These are phyloP conservation scores for Zaprionus nigranus DNA, from an alignment of 1,140 invertebrate genomes.

Conservation along the genomic window DNA sequence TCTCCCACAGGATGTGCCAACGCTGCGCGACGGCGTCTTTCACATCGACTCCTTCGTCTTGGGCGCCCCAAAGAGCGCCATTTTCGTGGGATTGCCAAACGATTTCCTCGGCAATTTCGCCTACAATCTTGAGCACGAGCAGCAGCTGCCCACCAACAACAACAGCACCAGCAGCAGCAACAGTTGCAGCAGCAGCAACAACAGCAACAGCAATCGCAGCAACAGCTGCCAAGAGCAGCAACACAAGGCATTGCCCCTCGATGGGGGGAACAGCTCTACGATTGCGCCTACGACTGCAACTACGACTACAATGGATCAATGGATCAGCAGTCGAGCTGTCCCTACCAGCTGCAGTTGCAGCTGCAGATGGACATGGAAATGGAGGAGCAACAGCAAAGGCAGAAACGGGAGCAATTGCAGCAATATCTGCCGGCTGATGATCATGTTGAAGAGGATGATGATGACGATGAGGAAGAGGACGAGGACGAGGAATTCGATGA, in stretches of 20 bases:
- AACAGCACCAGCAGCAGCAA: constrained; percentile 1
- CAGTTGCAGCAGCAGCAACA: constrained; percentile 15
- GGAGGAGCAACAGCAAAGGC: constrained; percentile 1
- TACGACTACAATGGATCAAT: constrained; percentile 44
- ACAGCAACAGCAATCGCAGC: constrained; percentile 3
- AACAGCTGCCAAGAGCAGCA: constrained; percentile 10
- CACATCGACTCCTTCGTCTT: constrained; percentile 83
- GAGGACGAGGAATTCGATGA: constrained; percentile 69
- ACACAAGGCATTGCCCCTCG: constrained; percentile 15
- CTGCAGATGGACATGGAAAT: neutral
- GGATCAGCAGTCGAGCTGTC: constrained; percentile 8
- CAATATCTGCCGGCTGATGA: neutral
- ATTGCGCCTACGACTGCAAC: constrained; percentile 64
- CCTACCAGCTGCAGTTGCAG: neutral
- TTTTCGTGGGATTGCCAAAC: constrained; percentile 83
- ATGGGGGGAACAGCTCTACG: constrained; percentile 40
- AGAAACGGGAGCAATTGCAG: constrained; percentile 2
- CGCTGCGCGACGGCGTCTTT: constrained; percentile 73
- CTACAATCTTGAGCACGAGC: constrained; percentile 50
- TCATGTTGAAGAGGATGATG: constrained; percentile 28
- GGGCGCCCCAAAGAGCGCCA: constrained; percentile 81
- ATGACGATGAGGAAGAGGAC: constrained; percentile 54
- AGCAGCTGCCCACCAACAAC: constrained; percentile 19
- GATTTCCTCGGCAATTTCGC: constrained; percentile 70
- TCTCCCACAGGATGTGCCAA: constrained; percentile 79